phyloP scores from a whole-genome alignment of 92 coral and sea anemone genomes.

The Virgularia gustaviana region DNA sequence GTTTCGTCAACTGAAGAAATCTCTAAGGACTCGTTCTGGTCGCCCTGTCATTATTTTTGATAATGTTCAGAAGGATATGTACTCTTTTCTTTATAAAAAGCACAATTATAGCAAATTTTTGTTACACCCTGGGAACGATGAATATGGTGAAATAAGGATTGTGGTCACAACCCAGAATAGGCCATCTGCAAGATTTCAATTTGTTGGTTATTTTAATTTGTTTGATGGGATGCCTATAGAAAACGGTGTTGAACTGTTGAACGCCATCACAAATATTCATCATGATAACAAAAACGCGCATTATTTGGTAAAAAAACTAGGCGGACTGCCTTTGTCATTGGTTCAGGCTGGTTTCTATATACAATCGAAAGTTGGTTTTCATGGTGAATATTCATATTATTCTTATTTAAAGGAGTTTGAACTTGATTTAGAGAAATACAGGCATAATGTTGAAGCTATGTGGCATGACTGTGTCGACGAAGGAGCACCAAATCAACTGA shows the following conservation, averaged over 20 bases:
- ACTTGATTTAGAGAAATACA: conserved; percentile 46
- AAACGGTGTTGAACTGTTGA: conserved; percentile 58
- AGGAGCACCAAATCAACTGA: conserved; percentile 59
- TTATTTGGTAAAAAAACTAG: conserved; percentile 52
- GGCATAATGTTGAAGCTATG: conserved; percentile 52
- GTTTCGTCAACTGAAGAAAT: conserved; percentile 49
- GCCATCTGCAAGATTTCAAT: conserved; percentile 51
- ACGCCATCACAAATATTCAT: conserved; percentile 47
- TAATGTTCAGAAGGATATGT: conserved; percentile 56
- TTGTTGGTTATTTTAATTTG: conserved; percentile 47
- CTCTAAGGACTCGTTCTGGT: conserved; percentile 50
- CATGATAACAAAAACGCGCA: conserved; percentile 51
- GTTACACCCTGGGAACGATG: conserved; percentile 64
- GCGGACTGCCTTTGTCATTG: conserved; percentile 65
- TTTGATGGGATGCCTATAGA: conserved; percentile 59
- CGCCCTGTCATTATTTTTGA: conserved; percentile 71
- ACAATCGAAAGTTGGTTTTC: conserved; percentile 50
- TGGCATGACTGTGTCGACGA: conserved; percentile 58
- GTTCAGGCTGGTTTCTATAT: conserved; percentile 71
- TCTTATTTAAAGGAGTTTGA: conserved; percentile 62
- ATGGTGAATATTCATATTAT: conserved; percentile 57
- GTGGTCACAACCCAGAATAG: conserved; percentile 57
- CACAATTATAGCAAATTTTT: conserved; percentile 8
- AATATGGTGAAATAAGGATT: conserved; percentile 46
- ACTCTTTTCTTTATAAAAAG: conserved; percentile 49